Base-by-base conservation (phyloP, 2,888 invertebrate genomes). In the Caenorhabditis wallacei region DNA sequence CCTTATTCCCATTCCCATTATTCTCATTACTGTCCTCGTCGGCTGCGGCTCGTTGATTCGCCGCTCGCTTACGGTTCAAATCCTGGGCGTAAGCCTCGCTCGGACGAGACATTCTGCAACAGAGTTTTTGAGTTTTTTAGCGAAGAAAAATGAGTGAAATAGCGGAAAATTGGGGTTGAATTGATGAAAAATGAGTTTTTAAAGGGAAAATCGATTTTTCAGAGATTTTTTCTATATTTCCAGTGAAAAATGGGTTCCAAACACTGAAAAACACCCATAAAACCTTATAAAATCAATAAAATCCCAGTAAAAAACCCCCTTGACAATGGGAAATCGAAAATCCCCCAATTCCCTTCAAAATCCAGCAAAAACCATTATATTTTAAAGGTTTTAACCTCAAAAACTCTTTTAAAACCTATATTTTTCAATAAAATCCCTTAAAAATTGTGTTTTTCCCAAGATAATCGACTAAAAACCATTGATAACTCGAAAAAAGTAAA, bases 1-100 rank as follows among this genome's bases (percentile, higher is more conserved):
- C 96, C 82, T 87, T 82, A 20, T 35, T 63, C 3, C 79, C 84
- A 18, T 76, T 84, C 11, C 70, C 76, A 8, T 51, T 37, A 63
- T 68, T 72, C 43, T 80, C 85, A 20, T 84, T 80, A 40, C 78
- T 79, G 13, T 82, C 84, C n/a, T 95, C 96, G 10, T 86, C 88
- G 90, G 95, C 95, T 75, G 94, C 94, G 10, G 93, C 82, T 10
- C 78, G 72, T n/a, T 70, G 54, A 54, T 75, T 68, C 10, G 80
- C 83, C 11, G 64, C 80, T 26, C 83, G 74, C 46, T 80, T 80
- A 18, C 83, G 76, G 61, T 83, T 83, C 57, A 83, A 64, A 59
- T 83, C 80, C 43, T 83, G 83, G 16, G 83, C 83, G 20, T 83
- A 83, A 4, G 83, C 79, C 66, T 83, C 83, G 76, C 63, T 40